Evolutionary conservation across 2,797 vertebrate species (phyloP).

Genomic region (Danio choprae): DNA sequence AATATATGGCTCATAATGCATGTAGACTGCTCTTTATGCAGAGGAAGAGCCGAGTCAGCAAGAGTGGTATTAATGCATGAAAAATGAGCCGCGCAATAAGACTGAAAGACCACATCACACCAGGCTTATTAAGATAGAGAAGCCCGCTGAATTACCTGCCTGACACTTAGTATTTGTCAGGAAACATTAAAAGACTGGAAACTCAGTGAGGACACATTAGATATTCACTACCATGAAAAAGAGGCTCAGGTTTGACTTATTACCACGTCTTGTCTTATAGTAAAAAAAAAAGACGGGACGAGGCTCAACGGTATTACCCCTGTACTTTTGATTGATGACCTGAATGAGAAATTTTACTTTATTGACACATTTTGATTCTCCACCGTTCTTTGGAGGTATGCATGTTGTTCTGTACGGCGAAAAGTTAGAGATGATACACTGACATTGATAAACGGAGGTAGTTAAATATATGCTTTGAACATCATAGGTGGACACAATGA

Average conservation of each 20-base stretch:
- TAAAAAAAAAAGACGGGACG: background rate
- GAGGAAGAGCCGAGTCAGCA: slow-evolving; percentile 81
- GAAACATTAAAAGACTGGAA: slow-evolving; percentile 51
- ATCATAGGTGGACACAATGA: slow-evolving; percentile 39
- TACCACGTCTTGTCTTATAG: slow-evolving; percentile 31
- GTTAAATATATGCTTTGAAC: slow-evolving; percentile 43
- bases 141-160: slow-evolving; percentile 70
- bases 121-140: slow-evolving; percentile 84
- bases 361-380: slow-evolving; percentile 39
- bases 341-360: slow-evolving; percentile 29
- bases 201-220: slow-evolving; percentile 49
- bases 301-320: slow-evolving; percentile 23
- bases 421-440: slow-evolving; percentile 25
- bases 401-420: background rate
- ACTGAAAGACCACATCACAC: slow-evolving; percentile 80
- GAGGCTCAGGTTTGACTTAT: slow-evolving; percentile 33
- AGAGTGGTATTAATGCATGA: slow-evolving; percentile 83
- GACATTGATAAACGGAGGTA: slow-evolving; percentile 41
- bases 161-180: slow-evolving; percentile 55
- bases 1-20: slow-evolving; percentile 82
- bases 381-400: slow-evolving; percentile 13
- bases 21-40: slow-evolving; percentile 81
- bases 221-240: slow-evolving; percentile 28
- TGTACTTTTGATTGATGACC: slow-evolving; percentile 37
- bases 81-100: slow-evolving; percentile 80